Base-by-base conservation (phyloP, 2,888 invertebrate species). In the Cephalotes varians region DNA sequence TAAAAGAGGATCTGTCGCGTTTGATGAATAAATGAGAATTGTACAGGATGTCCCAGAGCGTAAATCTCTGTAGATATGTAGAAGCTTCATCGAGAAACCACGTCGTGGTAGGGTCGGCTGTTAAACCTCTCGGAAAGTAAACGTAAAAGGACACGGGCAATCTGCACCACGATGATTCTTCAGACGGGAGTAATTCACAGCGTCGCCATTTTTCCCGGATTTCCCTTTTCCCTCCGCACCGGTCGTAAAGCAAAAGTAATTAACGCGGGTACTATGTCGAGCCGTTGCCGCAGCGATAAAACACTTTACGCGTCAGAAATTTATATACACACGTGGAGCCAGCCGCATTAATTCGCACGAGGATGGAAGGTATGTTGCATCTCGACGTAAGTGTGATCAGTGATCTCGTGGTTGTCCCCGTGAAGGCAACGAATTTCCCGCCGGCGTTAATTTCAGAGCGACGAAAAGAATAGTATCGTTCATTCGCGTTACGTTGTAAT, bases 191-290 rank as follows among this genome's bases (percentile, higher is more conserved):
- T 74, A 65, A 54, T 65, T 49, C 44, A 34, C 25, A 5, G 21
- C 76, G 31, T 49, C 37, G n/a, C 54, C 40, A 54, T 44, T 81
- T 60, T 40, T 62, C 51, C 21, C 67, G 67, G 28, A 60, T 69
- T 69, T 60, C 28, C 44, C 34, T n/a, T 58, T 62, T n/a, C 54
- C 58, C 25, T 44, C 62, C 86, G 54, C n/a, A 54, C 58, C 83
- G 56, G 51, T 81, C 85, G 82, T 82, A 82, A 89, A 90, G 83
- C 84, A 84, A 74, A 84, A 86, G 85, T 90, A 90, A 90, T 90
- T 89, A 90, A 88, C 84, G 86, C 74, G 84, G 72, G 51, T 25
- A 56, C 77, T 74, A 51, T 62, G 79, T 67, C 62, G 73, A 54
- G 60, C 76, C 37, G 64, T 64, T 40, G 25, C 12, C 44, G 51